phyloP scores from a whole-genome alignment of 2,113 vertebrate species.

The Passer montanus region DNA sequence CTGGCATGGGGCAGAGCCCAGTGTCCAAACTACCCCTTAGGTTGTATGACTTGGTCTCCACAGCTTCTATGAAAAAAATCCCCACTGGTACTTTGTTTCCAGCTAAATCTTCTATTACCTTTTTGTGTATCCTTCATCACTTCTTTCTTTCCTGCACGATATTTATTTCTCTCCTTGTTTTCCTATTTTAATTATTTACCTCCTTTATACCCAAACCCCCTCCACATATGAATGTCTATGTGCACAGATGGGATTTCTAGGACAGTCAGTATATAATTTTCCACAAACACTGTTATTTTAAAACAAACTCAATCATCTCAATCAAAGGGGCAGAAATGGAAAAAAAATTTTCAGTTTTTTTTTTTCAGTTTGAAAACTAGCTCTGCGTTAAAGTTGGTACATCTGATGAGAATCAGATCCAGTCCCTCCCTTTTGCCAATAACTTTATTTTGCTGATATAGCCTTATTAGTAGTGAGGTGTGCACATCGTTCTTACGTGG shows the following conservation, averaged over 20 bases:
- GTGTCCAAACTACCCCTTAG: background rate
- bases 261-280: conserved; percentile 8
- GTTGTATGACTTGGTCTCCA: background rate
- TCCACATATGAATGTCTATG: background rate
- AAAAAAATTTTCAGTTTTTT: background rate
- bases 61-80: background rate
- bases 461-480: background rate
- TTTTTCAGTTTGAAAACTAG: background rate
- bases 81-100: background rate
- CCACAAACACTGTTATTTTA: conserved; percentile 9
- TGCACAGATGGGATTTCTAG: conserved; percentile 43
- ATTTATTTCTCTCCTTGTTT: background rate
- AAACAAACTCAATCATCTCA: background rate
- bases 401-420: background rate
- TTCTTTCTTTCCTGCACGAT: background rate
- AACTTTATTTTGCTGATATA: background rate
- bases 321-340: background rate
- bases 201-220: background rate
- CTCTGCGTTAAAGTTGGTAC: background rate
- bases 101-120: background rate
- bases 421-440: background rate
- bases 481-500: background rate
- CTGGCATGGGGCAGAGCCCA: background rate
- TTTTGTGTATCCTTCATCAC: background rate
- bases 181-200: background rate